Percentiles rank a stretch among this genome's conserved stretches.
Conservation (phyloP, 2,113 vertebrate species). For the Podocnemis expansa region DNA sequence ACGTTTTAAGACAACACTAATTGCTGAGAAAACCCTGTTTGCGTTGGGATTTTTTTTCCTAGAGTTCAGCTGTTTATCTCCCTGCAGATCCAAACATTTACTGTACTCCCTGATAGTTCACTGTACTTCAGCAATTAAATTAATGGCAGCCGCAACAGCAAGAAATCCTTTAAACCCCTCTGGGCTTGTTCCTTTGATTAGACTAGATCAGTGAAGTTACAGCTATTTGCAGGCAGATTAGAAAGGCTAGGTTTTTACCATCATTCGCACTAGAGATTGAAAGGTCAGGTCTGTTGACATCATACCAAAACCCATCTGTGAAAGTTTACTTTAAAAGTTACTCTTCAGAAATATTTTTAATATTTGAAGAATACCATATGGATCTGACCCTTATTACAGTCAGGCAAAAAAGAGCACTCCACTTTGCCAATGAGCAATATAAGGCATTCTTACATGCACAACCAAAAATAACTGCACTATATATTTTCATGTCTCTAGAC, state of each 20-base stretch:
- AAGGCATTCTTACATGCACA: not conserved
- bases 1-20: conserved; percentile 67
- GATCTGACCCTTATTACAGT: not conserved
- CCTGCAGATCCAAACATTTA: conserved; percentile 72
- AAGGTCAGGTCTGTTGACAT: conserved; percentile 75
- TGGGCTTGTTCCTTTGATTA: conserved; percentile 80
- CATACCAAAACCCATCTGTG: conserved; percentile 64
- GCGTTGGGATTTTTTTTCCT: conserved; percentile 56
- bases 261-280: conserved; percentile 68
- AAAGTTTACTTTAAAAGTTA: conserved; percentile 68
- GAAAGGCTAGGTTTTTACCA: conserved; percentile 64
- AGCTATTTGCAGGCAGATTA: conserved; percentile 80
- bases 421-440: not conserved
- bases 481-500: not conserved
- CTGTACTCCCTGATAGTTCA: conserved; percentile 68
- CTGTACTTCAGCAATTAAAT: conserved; percentile 78
- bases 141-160: conserved; percentile 72
- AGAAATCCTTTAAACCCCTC: conserved; percentile 76
- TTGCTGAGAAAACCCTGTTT: conserved; percentile 67
- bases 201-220: conserved; percentile 75
- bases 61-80: conserved; percentile 70
- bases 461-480: not conserved
- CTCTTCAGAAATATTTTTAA: conserved; percentile 61
- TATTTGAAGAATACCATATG: conserved; percentile 51
- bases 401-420: conserved; percentile 7